Percentiles rank a stretch among this genome's conserved stretches.
Evolutionary conservation across 2,888 invertebrate species (phyloP).

Genomic region (Chromoteleia sp.): DNA sequence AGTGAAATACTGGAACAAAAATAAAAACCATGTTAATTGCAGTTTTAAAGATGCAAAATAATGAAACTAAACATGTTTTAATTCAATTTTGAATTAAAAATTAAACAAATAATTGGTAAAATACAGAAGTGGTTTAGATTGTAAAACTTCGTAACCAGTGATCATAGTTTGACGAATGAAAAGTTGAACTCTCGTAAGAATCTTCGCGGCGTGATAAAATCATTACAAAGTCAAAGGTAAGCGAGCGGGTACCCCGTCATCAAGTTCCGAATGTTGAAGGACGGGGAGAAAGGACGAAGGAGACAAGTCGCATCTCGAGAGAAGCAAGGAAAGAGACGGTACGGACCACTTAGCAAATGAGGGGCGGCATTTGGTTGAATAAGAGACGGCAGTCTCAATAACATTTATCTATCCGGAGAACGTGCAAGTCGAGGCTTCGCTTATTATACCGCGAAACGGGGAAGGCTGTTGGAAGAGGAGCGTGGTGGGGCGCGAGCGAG

Average conservation of each 20-base stretch:
- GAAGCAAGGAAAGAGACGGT: constrained; percentile 39
- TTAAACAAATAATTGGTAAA: too few relatives aligned
- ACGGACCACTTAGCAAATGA: constrained; percentile 67
- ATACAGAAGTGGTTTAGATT: too few relatives aligned
- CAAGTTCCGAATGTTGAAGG: constrained; percentile 14
- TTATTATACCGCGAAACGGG: constrained; percentile 70
- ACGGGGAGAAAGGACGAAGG: constrained; percentile 21
- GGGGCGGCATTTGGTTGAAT: constrained; percentile 68
- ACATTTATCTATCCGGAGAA: constrained; percentile 67
- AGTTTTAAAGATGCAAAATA: too few relatives aligned
- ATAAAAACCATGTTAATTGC: too few relatives aligned
- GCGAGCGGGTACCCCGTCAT: constrained; percentile 9
- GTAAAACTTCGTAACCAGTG: too few relatives aligned
- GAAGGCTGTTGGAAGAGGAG: constrained; percentile 72
- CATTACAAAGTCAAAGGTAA: constrained; percentile 44
- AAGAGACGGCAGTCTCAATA: constrained; percentile 68
- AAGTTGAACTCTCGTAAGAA: constrained; percentile 5
- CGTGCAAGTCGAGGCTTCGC: constrained; percentile 59
- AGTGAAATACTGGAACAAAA: too few relatives aligned
- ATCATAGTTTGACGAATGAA: constrained; percentile 12
- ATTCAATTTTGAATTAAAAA: too few relatives aligned
- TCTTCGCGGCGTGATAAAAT: constrained; percentile 31
- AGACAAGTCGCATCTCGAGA: constrained; percentile 23
- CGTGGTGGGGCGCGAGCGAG: constrained; percentile 72
- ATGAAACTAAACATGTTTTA: too few relatives aligned